A percentile compares a stretch with the other conserved stretches of the same genome.
These are phyloP conservation scores for Gnathonemus echidnorhynchus DNA, from an alignment of 2,113 vertebrate genomes.

Conservation along the genomic window DNA sequence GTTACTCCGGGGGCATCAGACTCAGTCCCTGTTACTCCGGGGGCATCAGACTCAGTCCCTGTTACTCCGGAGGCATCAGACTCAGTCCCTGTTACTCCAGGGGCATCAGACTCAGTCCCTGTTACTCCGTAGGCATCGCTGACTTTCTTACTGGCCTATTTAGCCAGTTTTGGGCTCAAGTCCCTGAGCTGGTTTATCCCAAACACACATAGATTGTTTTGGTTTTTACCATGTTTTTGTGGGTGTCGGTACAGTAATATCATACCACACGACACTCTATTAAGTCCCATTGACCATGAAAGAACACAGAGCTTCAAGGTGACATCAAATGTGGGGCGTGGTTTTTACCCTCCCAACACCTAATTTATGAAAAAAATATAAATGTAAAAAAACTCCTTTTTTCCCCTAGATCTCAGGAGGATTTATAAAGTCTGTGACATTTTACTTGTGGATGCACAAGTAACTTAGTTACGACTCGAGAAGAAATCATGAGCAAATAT, in stretches of 20 bases:
- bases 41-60: not conserved
- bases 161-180: not conserved
- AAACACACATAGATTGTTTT: not conserved
- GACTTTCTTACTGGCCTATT: not conserved
- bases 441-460: not conserved
- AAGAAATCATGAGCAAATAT: not conserved
- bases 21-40: too few relatives aligned
- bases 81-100: not conserved
- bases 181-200: not conserved
- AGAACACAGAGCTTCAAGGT: not conserved
- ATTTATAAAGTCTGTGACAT: not conserved
- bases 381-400: not conserved
- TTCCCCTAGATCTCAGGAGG: not conserved
- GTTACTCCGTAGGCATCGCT: not conserved
- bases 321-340: not conserved
- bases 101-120: too few relatives aligned
- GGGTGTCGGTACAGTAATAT: not conserved
- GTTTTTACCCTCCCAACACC: not conserved
- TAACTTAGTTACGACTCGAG: not conserved
- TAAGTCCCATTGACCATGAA: not conserved
- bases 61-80: too few relatives aligned
- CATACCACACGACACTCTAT: not conserved
- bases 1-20: not conserved
- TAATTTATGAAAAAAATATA: not conserved
- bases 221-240: not conserved